Percentiles rank a stretch among this genome's conserved stretches.
These are phyloP conservation scores for Aplysina aerophoba DNA, from an alignment of 37 sponge, comb jelly and placozoan genomes.

Conservation along the genomic window DNA sequence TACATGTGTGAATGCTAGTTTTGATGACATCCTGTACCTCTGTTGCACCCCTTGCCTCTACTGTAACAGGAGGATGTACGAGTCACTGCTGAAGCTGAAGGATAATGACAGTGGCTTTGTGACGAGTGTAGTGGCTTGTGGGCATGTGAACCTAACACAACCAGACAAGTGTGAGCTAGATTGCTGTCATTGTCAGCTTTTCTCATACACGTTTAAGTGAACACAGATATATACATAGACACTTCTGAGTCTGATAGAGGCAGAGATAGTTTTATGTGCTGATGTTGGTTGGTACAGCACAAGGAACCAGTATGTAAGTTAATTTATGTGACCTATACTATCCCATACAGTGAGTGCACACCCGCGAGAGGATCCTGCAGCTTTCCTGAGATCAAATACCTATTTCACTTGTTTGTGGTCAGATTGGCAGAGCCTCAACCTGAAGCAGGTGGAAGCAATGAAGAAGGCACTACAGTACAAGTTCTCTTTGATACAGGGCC, in stretches of 20 bases:
- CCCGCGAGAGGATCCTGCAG: too few relatives aligned
- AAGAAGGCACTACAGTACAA: conserved; percentile 17
- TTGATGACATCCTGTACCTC: neutral
- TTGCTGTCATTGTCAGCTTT: too few relatives aligned
- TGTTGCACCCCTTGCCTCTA: neutral
- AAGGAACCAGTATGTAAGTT: too few relatives aligned
- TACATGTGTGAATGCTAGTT: neutral
- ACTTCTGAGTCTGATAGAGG: too few relatives aligned
- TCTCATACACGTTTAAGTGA: too few relatives aligned
- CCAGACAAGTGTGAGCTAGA: conserved; percentile 5
- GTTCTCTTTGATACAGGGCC: conserved; percentile 78
- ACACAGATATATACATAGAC: too few relatives aligned
- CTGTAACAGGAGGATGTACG: conserved; percentile 24
- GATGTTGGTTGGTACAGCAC: too few relatives aligned
- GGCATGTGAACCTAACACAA: conserved; percentile 2
- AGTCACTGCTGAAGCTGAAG: conserved; percentile 19
- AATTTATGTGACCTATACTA: too few relatives aligned
- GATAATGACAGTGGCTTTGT: neutral
- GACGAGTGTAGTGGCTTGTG: neutral
- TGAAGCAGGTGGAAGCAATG: conserved; percentile 47
- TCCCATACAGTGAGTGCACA: too few relatives aligned
- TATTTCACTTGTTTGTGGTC: too few relatives aligned
- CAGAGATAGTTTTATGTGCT: too few relatives aligned
- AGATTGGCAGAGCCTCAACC: conserved; percentile 56
- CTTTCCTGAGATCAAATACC: too few relatives aligned